Evolutionary conservation across 2,113 vertebrate species (phyloP), one percentile per base, ranked within the genome.

Genomic region (Pao palembangensis): DNA sequence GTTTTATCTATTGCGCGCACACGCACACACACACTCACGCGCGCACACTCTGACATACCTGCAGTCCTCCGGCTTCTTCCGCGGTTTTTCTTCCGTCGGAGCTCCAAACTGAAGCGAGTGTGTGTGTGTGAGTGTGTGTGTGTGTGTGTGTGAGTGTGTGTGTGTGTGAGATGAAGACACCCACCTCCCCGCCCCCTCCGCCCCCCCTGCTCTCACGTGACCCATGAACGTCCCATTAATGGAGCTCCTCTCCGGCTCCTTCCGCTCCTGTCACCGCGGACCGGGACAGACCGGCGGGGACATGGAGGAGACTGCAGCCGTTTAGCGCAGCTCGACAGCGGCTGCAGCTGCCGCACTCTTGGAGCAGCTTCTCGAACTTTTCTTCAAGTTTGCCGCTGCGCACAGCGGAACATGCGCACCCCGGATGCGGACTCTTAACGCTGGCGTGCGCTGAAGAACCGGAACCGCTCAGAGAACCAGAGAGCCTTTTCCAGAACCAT

Each of bases 221-320:
- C 91, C 91, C 88, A 83, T 81, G 82, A 92, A 91, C 91, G 93
- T 87, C 90, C 93, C 94, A 93, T 95, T 96, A 97, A 95, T 93
- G 93, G 92, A 92, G 93, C 93, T 86, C 92, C 94, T 91, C 93
- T 91, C 90, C 92, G 89, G 93, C 93, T 86, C 92, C 94, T 91
- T 93, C 94, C 93, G 93, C 92, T 92, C 86, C 92, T 94, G 94
- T 93, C 94, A 93, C 91, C 89, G 91, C 64, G 83, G 89, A 91
- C 88, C 89, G 92, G 91, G 91, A 91, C 89, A 47, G 43, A 53
- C 51, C 51, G 15, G 15, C 51, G 6, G 15, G 58, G 66, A 51
- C 73, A 73, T 72, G 78, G 73, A 82, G 72, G 51, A 64, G 58
- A 67, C 47, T 48, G 59, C 91, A 88, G 92, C 90, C 87, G 90